A percentile compares a stretch with the other conserved stretches of the same genome.
Evolutionary conservation across 2,113 vertebrate species (phyloP).

Genomic region (Podocnemis expansa): DNA sequence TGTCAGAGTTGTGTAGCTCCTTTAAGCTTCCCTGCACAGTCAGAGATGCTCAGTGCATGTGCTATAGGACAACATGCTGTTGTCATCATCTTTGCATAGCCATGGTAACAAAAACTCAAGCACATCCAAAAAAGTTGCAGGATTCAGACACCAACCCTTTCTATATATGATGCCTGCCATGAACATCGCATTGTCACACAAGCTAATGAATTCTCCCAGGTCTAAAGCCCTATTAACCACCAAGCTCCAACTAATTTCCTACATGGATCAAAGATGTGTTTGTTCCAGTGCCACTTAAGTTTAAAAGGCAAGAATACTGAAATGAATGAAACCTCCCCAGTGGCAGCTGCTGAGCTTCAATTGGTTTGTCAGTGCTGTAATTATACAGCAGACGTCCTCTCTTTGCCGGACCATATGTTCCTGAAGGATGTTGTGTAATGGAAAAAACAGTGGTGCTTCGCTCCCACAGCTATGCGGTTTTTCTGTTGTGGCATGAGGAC

Average conservation of each 20-base stretch:
- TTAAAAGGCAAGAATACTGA: constrained; percentile 61
- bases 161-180: neutral
- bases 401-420: constrained; percentile 33
- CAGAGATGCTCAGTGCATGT: neutral
- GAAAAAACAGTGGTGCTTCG: neutral
- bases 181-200: neutral
- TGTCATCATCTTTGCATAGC: neutral
- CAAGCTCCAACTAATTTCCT: constrained; percentile 66
- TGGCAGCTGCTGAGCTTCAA: constrained; percentile 62
- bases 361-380: constrained; percentile 54
- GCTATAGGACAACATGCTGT: neutral
- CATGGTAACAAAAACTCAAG: constrained; percentile 6
- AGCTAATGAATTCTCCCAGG: constrained; percentile 57
- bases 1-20: neutral
- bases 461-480: neutral
- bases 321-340: constrained; percentile 61
- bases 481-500: neutral
- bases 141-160: neutral
- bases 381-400: constrained; percentile 9
- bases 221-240: constrained; percentile 56
- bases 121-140: neutral
- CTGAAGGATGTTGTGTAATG: constrained; percentile 36
- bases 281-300: constrained; percentile 72
- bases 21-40: neutral
- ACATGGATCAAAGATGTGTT: constrained; percentile 69